phyloP scores from a whole-genome alignment of 1,140 invertebrate genomes.

The Eumeta japonica region DNA sequence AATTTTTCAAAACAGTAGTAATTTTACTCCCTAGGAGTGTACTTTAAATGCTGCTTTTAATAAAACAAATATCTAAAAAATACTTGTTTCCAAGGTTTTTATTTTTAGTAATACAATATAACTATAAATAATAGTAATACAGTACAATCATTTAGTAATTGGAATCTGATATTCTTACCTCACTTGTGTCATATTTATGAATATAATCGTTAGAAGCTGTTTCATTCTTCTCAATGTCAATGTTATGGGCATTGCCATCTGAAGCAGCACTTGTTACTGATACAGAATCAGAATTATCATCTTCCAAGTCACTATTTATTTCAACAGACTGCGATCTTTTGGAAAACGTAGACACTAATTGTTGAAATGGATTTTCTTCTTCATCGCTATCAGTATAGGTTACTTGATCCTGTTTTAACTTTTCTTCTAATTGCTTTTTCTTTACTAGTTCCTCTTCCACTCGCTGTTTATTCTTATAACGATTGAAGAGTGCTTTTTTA shows the following conservation, averaged over 20 bases:
- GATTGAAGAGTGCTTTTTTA: constrained; percentile 48
- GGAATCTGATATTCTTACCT: too few relatives aligned
- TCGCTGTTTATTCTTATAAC: constrained; percentile 51
- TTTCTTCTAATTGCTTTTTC: constrained; percentile 37
- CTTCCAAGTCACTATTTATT: constrained; percentile 31
- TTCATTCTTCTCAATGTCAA: constrained; percentile 20
- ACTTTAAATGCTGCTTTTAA: too few relatives aligned
- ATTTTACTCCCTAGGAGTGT: too few relatives aligned
- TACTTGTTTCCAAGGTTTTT: too few relatives aligned
- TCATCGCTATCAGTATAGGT: constrained; percentile 51
- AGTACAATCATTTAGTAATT: too few relatives aligned
- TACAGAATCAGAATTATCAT: constrained; percentile 12
- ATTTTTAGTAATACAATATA: too few relatives aligned
- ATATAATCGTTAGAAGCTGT: too few relatives aligned
- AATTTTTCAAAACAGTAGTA: too few relatives aligned
- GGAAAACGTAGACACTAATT: constrained; percentile 59
- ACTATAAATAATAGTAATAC: too few relatives aligned
- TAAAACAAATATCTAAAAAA: too few relatives aligned
- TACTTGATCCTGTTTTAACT: constrained; percentile 24
- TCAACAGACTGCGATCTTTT: too few relatives aligned
- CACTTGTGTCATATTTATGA: too few relatives aligned
- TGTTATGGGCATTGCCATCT: constrained; percentile 19
- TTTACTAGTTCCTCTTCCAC: constrained; percentile 42
- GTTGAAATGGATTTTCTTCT: constrained; percentile 55
- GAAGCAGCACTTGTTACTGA: constrained; percentile 8